Conservation (phyloP, 2,888 invertebrate species). For the Colostygia pectinataria region DNA sequence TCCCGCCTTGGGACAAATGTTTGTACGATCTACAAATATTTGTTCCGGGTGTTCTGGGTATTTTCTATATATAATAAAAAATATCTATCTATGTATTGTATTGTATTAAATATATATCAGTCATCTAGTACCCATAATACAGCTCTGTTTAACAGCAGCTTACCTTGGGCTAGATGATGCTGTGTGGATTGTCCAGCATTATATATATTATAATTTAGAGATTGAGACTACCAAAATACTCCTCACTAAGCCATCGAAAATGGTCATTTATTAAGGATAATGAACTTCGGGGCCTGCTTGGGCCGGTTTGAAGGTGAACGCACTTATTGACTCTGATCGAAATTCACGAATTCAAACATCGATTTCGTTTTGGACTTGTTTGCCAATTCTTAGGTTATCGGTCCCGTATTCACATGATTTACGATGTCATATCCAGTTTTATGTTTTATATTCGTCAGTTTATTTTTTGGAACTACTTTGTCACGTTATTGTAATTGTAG, state of each 20-base stretch:
- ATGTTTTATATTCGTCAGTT: constrained; percentile 36
- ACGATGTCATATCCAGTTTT: constrained; percentile 55
- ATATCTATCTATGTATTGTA: no score
- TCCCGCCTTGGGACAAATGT: no score
- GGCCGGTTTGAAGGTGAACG: constrained; percentile 80
- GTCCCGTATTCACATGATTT: constrained; percentile 59
- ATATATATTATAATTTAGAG: no score
- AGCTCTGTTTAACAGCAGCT: no score
- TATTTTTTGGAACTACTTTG: constrained; percentile 23
- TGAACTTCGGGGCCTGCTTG: constrained; percentile 66
- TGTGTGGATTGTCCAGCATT: no score
- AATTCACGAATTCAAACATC: constrained; percentile 66
- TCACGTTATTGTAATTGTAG: no score
- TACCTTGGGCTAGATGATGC: no score
- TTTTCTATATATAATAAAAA: no score
- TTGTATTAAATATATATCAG: no score
- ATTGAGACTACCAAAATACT: constrained; percentile 37
- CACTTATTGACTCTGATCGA: constrained; percentile 63
- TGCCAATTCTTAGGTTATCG: constrained; percentile 70
- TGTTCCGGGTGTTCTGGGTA: no score
- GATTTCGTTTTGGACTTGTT: constrained; percentile 69
- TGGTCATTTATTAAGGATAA: constrained; percentile 70
- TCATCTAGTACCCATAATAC: no score
- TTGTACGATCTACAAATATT: no score
- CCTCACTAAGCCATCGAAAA: constrained; percentile 52